Evolutionary conservation across 2,113 vertebrate species (phyloP), one percentile per base, ranked within the genome.

Genomic region (Microcebus lehilahytsara): DNA sequence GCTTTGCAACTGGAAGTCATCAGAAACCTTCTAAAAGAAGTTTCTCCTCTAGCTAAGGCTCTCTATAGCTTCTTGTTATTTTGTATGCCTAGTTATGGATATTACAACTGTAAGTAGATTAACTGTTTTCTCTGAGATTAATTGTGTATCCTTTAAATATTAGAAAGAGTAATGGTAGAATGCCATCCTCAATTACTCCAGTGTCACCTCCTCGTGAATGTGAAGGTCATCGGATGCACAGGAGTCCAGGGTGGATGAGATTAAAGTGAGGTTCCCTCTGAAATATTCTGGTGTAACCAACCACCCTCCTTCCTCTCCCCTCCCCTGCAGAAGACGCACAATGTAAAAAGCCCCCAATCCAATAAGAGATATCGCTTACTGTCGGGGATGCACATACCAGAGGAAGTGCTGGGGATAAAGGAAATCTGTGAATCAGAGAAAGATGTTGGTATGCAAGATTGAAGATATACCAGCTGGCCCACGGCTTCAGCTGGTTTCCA

Each of bases 401-500:
- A 98, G 98, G 98, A 99, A 99, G 96, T 98, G 96, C 95, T 95
- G 97, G 97, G 98, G 97, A 98, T 95, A 97, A 97, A 98, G 98
- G 98, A 98, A 98, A 98, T 98, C 97, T 98, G 96, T 91, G 98
- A 98, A 98, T 98, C 97, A 98, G 98, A 98, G 98, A 98, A 98
- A 98, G 98, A 98, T 98, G 98, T 98, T 97, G 98, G 98, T 98
- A 98, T 98, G 98, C 98, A 97, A 97, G 98, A 98, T 95, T 96
- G 98, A 98, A 98, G 98, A 98, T 96, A 98, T 34, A 96, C 97
- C 98, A 98, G 98, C 98, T 98, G 98, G 98, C 95, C 97, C 96
- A 78, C 95, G 75, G 96, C 98, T 98, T 98, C 98, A 98, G 98
- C 98, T 98, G 98, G 96, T 97, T 98, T 97, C 98, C 98, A 98